Evolutionary conservation across 2,888 invertebrate genomes (phyloP), one percentile per base, ranked within the genome.

Genomic region (Himalopsyche tibetana): DNA sequence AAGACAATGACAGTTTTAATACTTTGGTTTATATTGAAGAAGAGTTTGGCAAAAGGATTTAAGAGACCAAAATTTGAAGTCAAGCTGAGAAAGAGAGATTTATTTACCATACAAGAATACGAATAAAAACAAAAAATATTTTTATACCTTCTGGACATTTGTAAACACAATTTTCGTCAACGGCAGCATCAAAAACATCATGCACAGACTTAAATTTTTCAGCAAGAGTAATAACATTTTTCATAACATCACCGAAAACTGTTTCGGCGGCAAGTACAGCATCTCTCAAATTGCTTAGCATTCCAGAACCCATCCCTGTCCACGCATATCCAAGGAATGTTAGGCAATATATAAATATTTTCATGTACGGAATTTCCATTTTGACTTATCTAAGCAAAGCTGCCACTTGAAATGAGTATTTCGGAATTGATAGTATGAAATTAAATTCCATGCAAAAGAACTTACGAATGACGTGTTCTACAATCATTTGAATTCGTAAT

Each of bases 181-280:
- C 96, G 19, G 97, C 97, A 4, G 96, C 96, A 91, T 97, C 96
- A 89, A 97, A 96, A 6, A 97, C 95, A 89, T 97, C 97, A 90
- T 97, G 96, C 82, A 97, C 93, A 17, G 95, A 95, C 89, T 94
- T 95, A 89, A 97, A 95, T 90, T 95, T 96, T 89, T 94, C 95
- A 11, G 95, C 96, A 9, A 96, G 94, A 36, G 95, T 95, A 87
- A 96, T 94, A 28, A 95, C 94, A 92, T 97, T 96, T 89, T 94
- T 93, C 89, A 97, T 94, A 89, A 96, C 94, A 90, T 97, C 96
- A 15, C 96, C 96, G 90, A 97, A 96, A 69, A 96, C 94, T n/a
- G 95, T 94, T 92, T 97, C 96, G 11, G 96, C 96, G 1, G 96
- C 94, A 87, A 97, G 92, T 82, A 97, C 96, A 9, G 97, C 97